Percentiles rank a stretch among this genome's conserved stretches.
Evolutionary conservation across 2,113 vertebrate species (phyloP).

Genomic region (Plestiodon gilberti): DNA sequence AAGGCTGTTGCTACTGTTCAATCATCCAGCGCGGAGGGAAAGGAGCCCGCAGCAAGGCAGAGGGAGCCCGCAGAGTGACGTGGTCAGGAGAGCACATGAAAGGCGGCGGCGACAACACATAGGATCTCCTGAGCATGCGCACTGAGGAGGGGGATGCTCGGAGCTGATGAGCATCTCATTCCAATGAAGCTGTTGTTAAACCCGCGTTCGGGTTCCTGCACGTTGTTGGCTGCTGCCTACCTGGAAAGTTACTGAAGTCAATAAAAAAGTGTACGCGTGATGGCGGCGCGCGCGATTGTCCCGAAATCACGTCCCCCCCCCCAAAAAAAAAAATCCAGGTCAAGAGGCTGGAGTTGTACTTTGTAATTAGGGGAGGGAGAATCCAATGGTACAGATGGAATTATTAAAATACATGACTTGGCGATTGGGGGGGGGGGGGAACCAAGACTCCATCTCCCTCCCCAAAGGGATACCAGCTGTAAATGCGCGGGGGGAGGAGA

Average conservation of each 20-base stretch:
- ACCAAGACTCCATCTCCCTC: not conserved
- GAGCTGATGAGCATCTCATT: not conserved
- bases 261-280: not conserved
- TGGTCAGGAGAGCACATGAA: not conserved
- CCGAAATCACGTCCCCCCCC: not conserved
- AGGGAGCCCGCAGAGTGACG: conserved; percentile 9
- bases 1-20: not conserved
- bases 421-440: not conserved
- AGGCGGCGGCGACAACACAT: not conserved
- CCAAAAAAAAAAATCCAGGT: not conserved
- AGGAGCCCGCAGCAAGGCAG: not conserved
- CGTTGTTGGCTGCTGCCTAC: too few species aligned
- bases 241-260: not conserved
- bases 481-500: not conserved
- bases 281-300: not conserved
- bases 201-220: not conserved
- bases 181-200: not conserved
- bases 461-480: not conserved
- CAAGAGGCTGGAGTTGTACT: not conserved
- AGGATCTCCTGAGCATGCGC: not conserved
- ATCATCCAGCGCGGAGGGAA: conserved; percentile 2
- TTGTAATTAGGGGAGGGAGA: not conserved
- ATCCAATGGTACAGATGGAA: not conserved
- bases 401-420: not conserved
- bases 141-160: not conserved